A percentile compares a stretch with the other conserved stretches of the same genome.
Conservation (phyloP, 2,797 vertebrate genomes). For the Pygocentrus nattereri region DNA sequence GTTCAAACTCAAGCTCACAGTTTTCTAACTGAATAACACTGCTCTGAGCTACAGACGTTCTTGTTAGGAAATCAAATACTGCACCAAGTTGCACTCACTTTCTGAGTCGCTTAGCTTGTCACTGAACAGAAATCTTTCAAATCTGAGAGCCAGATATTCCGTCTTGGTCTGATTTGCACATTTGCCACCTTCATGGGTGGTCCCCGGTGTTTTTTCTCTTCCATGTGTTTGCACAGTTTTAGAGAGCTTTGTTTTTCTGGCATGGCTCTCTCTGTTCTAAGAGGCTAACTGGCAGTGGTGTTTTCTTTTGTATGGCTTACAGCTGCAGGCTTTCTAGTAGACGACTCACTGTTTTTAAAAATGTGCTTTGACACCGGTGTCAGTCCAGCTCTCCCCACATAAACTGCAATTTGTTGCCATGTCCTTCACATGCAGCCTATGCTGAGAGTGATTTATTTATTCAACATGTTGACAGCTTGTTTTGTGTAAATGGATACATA, state of each 20-base stretch:
- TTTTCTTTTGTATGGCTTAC: conserved; percentile 74
- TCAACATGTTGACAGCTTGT: conserved; percentile 71
- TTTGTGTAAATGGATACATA: conserved; percentile 62
- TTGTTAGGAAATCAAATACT: conserved; percentile 54
- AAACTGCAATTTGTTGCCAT: conserved; percentile 69
- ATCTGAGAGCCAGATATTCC: conserved; percentile 59
- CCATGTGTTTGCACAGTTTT: conserved; percentile 71
- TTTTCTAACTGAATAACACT: conserved; percentile 20
- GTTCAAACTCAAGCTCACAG: conserved; percentile 43
- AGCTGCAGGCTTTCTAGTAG: conserved; percentile 68
- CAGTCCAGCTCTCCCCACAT: conserved; percentile 62
- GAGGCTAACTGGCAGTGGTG: conserved; percentile 68
- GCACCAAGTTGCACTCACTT: conserved; percentile 36
- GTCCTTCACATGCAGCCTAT: conserved; percentile 60
- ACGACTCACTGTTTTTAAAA: conserved; percentile 59
- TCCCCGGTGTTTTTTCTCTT: conserved; percentile 62
- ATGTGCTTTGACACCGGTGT: conserved; percentile 56
- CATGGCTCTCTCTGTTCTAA: conserved; percentile 64
- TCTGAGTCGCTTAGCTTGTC: conserved; percentile 33
- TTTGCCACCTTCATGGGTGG: conserved; percentile 76
- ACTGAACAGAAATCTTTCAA: conserved; percentile 31
- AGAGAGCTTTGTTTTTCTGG: conserved; percentile 76
- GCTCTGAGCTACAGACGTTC: not conserved
- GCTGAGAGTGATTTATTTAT: conserved; percentile 72
- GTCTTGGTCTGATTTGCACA: conserved; percentile 64